Evolutionary conservation across 1,140 invertebrate genomes (phyloP).

Genomic region (Mercenaria mercenaria): DNA sequence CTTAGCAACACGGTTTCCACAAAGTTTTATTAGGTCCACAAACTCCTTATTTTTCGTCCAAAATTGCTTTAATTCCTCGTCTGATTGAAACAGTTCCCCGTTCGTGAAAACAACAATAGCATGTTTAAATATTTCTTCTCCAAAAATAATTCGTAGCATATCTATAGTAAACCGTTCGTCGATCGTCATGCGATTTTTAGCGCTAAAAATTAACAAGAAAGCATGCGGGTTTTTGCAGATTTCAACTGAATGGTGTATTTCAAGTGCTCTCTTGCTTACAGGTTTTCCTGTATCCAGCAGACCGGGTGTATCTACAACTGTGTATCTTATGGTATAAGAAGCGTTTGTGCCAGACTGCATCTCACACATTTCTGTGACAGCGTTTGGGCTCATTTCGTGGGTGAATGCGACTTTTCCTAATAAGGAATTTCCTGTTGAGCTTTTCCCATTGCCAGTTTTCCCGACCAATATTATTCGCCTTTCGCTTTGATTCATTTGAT

Average conservation of each 20-base stretch:
- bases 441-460: constrained; percentile 33
- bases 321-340: background rate
- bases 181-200: constrained; percentile 33
- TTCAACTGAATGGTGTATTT: background rate
- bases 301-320: background rate
- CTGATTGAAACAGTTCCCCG: constrained; percentile 31
- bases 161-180: constrained; percentile 51
- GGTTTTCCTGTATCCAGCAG: background rate
- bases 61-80: background rate
- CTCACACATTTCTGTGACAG: background rate
- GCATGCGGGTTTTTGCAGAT: constrained; percentile 2
- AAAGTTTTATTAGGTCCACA: background rate
- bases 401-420: background rate
- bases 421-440: constrained; percentile 17
- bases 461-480: background rate
- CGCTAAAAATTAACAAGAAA: constrained; percentile 8
- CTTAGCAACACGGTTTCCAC: constrained; percentile 1
- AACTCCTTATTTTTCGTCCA: background rate
- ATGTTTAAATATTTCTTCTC: constrained; percentile 47
- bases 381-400: background rate
- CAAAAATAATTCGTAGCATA: constrained; percentile 52
- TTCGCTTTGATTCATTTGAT: background rate
- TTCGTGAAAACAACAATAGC: constrained; percentile 56
- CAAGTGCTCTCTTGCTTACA: background rate
- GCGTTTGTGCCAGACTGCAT: background rate